Base-by-base conservation (phyloP, 64 coral and sea anemone genomes). In the Stylophora pistillata region DNA sequence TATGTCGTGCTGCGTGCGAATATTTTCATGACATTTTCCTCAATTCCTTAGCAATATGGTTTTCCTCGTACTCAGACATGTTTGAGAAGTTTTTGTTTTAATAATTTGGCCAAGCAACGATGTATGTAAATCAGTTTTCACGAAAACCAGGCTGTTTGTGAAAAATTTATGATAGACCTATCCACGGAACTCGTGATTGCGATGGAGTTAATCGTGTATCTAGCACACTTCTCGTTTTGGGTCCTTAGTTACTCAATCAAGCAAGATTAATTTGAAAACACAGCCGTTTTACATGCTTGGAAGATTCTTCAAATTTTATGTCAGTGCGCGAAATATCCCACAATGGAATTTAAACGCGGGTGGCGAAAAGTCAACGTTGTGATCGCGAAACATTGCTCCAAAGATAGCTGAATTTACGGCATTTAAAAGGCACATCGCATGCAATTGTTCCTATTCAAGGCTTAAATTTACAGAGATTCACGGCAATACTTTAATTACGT, bases 261-360 rank as follows among this genome's bases (percentile, higher is more conserved):
- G 80, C 80, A 61, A 84, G 10, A 69, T 84, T 10, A 70, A 69
- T 84, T 54, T 63, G 16, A 54, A 33, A 84, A 70, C 61, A 12
- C 52, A 70, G 17, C 6, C 13, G 26, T 25, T 68, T 21, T 68
- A 68, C 26, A 41, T 37, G 33, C 31, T 13, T 70, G 13, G 37
- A 11, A 56, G 53, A 57, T 78, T 78, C 53, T 78, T 78, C 27
- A 23, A 77, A 41, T 78, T 57, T 56, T 78, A 56, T 78, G 17
- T 9, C 15, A 17, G 56, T 78, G 13, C 37, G 37, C 37, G 14
- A 55, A 23, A 75, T 75, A 21, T 80, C 53, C 55, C 10, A 58
- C 27, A 61, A 28, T 17, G 4, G 78, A 17, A 18, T 76, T 47
- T 18, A 34, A 61, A 27, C 78, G 78, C 20, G 15, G 78, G 20